Base-by-base conservation (phyloP, 2,113 vertebrate genomes). In the Hystrix brachyura region DNA sequence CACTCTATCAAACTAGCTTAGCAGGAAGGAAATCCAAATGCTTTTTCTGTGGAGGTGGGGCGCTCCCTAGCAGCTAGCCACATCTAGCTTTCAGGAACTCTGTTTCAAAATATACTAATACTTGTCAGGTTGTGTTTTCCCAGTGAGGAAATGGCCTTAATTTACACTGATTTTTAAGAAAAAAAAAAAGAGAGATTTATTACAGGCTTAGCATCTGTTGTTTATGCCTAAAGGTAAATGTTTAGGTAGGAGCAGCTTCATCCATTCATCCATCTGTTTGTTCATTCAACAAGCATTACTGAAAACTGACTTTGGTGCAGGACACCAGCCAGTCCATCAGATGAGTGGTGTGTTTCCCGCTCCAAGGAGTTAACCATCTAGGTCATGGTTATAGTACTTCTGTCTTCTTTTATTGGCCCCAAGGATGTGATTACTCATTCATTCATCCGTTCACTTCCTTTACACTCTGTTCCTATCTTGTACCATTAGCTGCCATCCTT, bases 131-230 rank as follows among this genome's bases (percentile, higher is more conserved):
- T 93, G 29, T 55, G 17, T 82, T 87, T 87, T 91, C 55, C 55
- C 53, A 18, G 85, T 34, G 21, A 89, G 43, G 74, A 95, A 96
- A 67, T 94, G 4, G 59, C 32, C 69, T 85, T 92, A 82, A 93
- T 94, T 95, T 92, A 69, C 69, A 96, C 69, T 92, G 82, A 94
- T 94, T 91, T 95, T 95, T 72, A 80, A 88, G n/a, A 43, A 9
- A 53, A 21, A 79, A 18, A 32, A 53, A 74, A 15, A 57, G 55
- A 57, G 55, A 76, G 76, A 86, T 80, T 71, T 89, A 78, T 87
- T 72, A 90, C 15, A 91, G 51, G n/a, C 60, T 55, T 7, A 90
- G 53, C 92, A 90, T 64, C 72, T 96, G 92, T 65, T 90, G 57
- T 97, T 95, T 89, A 62, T 90, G 83, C 90, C 94, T 72, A 4